phyloP scores from a whole-genome alignment of 2,888 invertebrate species.

The Eilema griseolum region DNA sequence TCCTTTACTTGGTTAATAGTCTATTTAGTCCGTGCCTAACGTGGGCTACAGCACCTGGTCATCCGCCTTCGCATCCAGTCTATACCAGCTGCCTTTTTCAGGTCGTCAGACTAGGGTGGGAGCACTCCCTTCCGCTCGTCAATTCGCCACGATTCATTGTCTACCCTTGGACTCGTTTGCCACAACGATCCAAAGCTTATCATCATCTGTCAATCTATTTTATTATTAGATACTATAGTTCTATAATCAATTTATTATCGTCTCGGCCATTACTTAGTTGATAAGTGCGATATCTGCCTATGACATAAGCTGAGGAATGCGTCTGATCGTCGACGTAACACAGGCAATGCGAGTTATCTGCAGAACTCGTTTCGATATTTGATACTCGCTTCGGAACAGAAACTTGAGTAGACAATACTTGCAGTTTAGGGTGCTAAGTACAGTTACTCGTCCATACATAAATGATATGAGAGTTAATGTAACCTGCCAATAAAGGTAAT shows the following conservation, averaged over 20 bases:
- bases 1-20: background rate
- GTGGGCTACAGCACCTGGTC: too few relatives aligned
- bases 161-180: background rate
- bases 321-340: background rate
- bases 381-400: background rate
- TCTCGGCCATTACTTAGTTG: slow-evolving; percentile 3
- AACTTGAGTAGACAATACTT: background rate
- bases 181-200: background rate
- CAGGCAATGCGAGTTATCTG: background rate
- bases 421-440: background rate
- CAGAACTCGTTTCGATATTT: background rate
- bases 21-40: background rate
- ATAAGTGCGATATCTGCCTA: background rate
- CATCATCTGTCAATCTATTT: background rate
- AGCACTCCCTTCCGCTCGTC: background rate
- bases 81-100: background rate
- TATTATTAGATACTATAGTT: background rate
- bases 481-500: too few relatives aligned
- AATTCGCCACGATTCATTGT: too few relatives aligned
- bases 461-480: too few relatives aligned
- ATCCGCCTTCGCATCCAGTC: background rate
- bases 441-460: background rate
- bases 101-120: background rate
- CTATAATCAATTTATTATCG: slow-evolving; percentile 10
- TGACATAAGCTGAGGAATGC: slow-evolving; percentile 8